A percentile compares a stretch with the other conserved stretches of the same genome.
These are phyloP conservation scores for Brachypteracias leptosomus DNA, from an alignment of 2,113 vertebrate genomes.

Conservation along the genomic window DNA sequence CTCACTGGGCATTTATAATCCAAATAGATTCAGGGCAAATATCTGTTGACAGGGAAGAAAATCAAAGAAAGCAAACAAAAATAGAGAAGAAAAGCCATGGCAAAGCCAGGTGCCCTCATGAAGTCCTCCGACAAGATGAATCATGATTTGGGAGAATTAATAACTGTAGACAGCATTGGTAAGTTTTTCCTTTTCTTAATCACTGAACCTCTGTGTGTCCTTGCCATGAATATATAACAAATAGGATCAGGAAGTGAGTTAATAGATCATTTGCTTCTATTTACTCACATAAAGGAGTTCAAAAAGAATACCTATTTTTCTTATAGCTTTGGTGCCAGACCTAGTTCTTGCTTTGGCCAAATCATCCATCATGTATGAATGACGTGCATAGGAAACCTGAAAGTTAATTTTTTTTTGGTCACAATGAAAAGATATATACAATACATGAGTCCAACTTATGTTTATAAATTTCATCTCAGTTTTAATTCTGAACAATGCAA, in stretches of 20 bases:
- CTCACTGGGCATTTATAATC: conserved; percentile 22
- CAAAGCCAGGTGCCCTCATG: conserved; percentile 11
- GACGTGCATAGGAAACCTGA: background rate
- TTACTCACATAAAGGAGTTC: background rate
- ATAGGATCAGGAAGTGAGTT: conserved; percentile 36
- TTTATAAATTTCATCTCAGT: background rate
- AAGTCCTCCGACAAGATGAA: conserved; percentile 44
- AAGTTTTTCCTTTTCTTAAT: conserved; percentile 56
- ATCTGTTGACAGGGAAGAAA: conserved; percentile 33
- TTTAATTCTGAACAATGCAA: background rate
- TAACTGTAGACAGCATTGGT: conserved; percentile 21
- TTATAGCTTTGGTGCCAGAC: background rate
- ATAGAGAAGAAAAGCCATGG: background rate
- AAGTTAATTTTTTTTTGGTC: background rate
- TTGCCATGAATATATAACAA: conserved; percentile 13
- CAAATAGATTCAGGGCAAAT: conserved; percentile 13
- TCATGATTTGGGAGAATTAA: conserved; percentile 46
- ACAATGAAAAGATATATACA: background rate
- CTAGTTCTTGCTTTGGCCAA: background rate
- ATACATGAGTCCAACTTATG: background rate
- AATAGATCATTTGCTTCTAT: conserved; percentile 11
- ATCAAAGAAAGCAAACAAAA: conserved; percentile 44
- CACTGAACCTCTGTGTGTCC: background rate
- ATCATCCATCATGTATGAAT: background rate
- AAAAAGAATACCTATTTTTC: background rate